phyloP scores from a whole-genome alignment of 2,797 vertebrate genomes.

The Antrozous pallidus region DNA sequence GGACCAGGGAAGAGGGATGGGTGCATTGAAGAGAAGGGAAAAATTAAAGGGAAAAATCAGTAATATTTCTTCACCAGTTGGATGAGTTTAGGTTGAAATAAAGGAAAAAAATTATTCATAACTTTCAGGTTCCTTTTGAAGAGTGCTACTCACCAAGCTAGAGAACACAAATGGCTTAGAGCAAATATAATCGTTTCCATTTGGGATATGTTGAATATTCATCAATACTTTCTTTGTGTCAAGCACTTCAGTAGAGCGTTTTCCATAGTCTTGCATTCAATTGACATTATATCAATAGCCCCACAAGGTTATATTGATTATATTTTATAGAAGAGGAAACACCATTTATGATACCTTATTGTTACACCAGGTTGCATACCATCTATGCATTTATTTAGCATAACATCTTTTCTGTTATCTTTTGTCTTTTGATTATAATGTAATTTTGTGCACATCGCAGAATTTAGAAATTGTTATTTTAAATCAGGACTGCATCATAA shows the following conservation, averaged over 20 bases:
- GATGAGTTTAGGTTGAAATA: neutral
- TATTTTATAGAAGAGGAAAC: neutral
- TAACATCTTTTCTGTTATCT: neutral
- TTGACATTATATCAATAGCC: neutral
- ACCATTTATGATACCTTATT: neutral
- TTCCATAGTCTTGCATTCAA: neutral
- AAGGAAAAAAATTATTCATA: neutral
- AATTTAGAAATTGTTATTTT: conserved; percentile 30
- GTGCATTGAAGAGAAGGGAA: neutral
- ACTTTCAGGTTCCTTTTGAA: neutral
- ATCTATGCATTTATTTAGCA: neutral
- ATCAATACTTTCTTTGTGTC: neutral
- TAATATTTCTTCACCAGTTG: neutral
- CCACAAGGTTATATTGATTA: neutral
- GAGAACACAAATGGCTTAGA: neutral
- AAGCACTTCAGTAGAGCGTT: neutral
- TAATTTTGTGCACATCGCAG: neutral
- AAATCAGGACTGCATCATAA: neutral
- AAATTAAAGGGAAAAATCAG: neutral
- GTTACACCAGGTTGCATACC: neutral
- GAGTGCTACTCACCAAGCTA: neutral
- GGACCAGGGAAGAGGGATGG: neutral
- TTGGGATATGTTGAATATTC: neutral
- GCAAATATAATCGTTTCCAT: neutral
- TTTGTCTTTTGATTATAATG: neutral